Evolutionary conservation across 2,888 invertebrate genomes (phyloP).

Genomic region (Cephus sareptanus): DNA sequence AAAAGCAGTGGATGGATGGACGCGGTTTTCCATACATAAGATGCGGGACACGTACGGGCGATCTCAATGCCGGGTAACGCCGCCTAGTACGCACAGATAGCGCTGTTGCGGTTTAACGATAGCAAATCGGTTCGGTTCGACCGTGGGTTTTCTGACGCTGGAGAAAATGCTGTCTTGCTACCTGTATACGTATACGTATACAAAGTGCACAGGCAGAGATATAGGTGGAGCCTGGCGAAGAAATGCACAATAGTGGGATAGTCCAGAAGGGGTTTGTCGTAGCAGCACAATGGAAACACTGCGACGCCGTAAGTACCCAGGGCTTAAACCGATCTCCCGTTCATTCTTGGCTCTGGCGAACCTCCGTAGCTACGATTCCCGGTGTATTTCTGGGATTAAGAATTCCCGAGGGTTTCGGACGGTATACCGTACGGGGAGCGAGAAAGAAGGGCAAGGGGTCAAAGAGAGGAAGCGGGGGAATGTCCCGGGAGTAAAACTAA

Average conservation of each 20-base stretch:
- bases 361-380: conserved; percentile 10
- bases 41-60: not conserved
- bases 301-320: conserved; percentile 51
- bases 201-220: not conserved
- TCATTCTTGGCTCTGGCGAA: conserved; percentile 12
- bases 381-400: conserved; percentile 42
- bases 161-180: not conserved
- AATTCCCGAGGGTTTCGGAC: conserved; percentile 19
- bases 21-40: not conserved
- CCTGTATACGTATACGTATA: not conserved
- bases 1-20: not conserved
- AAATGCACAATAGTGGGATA: not conserved
- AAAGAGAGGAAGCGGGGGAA: not conserved
- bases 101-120: not conserved
- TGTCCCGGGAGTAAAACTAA: not conserved
- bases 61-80: not conserved
- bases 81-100: not conserved
- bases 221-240: not conserved
- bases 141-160: not conserved
- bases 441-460: not conserved
- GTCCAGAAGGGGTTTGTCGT: conserved; percentile 37
- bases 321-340: conserved; percentile 33
- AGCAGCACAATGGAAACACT: conserved; percentile 52
- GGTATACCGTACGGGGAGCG: not conserved
- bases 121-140: not conserved